Evolutionary conservation across 2,113 vertebrate genomes (phyloP).

Genomic region (Poicephalus meyeri): DNA sequence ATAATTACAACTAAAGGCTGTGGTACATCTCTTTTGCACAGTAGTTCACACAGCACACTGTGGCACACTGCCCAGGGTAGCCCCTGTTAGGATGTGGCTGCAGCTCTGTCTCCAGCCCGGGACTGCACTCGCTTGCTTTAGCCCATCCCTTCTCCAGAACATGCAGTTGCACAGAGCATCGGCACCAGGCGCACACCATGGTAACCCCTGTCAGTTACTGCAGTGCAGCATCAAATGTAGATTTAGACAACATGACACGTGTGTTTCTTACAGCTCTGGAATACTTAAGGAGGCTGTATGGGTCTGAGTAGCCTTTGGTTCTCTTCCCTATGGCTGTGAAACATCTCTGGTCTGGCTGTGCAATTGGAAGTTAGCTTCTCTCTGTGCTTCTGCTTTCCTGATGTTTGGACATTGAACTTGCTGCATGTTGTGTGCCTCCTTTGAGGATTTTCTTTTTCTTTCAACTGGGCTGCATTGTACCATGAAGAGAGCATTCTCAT

Average conservation of each 20-base stretch:
- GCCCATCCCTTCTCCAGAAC: not conserved
- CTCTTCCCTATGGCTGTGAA: not conserved
- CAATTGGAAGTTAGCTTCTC: not conserved
- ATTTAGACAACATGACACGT: not conserved
- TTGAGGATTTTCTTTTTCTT: not conserved
- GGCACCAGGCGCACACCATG: rapidly evolving
- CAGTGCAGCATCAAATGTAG: rapidly evolving
- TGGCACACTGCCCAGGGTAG: rapidly evolving
- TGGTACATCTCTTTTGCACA: not conserved
- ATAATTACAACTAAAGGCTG: not conserved
- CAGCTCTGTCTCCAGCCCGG: rapidly evolving
- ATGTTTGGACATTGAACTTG: not conserved
- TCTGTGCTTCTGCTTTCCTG: not conserved
- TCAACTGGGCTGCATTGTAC: not conserved
- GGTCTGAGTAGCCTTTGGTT: not conserved
- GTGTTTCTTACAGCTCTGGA: not conserved
- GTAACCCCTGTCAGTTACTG: not conserved
- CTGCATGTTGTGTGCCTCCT: not conserved
- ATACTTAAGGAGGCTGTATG: not conserved
- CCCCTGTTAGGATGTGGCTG: not conserved
- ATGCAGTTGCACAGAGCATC: rapidly evolving
- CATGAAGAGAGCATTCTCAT: not conserved
- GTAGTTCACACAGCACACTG: not conserved
- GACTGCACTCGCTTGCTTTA: rapidly evolving
- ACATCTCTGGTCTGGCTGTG: not conserved